These are phyloP conservation scores for Sebastes nivosus DNA, from an alignment of 2,797 vertebrate genomes.

Conservation along the genomic window DNA sequence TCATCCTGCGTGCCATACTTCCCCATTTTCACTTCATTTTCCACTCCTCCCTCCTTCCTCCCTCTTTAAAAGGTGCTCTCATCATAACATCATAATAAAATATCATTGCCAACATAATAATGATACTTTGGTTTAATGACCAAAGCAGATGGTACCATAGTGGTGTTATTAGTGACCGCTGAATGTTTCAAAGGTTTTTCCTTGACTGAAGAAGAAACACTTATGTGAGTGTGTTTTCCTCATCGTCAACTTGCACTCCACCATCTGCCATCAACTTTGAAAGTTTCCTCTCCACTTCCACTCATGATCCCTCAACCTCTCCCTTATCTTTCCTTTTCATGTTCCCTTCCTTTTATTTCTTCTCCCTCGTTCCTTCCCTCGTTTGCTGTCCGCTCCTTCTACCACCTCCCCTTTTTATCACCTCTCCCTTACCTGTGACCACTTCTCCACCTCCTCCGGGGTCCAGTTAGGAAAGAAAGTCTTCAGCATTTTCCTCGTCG, in stretches of 20 bases:
- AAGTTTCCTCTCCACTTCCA: not conserved
- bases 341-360: not conserved
- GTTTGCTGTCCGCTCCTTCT: not conserved
- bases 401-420: not conserved
- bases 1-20: not conserved
- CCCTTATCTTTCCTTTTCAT: not conserved
- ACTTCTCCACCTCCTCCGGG: constrained; percentile 80
- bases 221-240: not conserved
- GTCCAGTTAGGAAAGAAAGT: constrained; percentile 83
- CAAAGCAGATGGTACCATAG: not conserved
- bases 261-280: constrained; percentile 6
- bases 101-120: not conserved
- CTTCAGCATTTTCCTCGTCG: constrained; percentile 76
- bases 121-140: not conserved
- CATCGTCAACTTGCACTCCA: not conserved
- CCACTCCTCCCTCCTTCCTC: not conserved
- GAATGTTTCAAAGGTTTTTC: not conserved
- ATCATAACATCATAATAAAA: not conserved
- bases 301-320: not conserved
- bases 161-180: not conserved
- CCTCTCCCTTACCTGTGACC: constrained; percentile 78
- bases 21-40: not conserved
- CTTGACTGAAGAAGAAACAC: not conserved
- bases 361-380: not conserved
- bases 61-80: not conserved